phyloP scores from a whole-genome alignment of 2,797 vertebrate genomes.

The Artibeus lituratus region DNA sequence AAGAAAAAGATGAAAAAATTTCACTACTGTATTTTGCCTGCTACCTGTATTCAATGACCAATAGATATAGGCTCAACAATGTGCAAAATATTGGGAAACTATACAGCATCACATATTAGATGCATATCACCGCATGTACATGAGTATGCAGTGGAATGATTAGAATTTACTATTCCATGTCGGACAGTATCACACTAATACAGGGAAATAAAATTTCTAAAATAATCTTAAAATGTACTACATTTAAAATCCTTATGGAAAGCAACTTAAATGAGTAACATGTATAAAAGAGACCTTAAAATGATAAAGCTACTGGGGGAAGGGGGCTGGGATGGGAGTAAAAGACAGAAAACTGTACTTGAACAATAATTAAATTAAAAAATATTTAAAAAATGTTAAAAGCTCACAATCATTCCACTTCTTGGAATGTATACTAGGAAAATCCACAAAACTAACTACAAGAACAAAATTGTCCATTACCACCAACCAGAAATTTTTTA shows the following conservation, averaged over 20 bases:
- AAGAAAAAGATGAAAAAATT: constrained; percentile 30
- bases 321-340: too few species aligned
- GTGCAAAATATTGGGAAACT: not conserved
- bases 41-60: not conserved
- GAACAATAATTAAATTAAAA: too few species aligned
- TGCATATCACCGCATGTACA: not conserved
- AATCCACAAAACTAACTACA: constrained; percentile 19
- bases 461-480: not conserved
- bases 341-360: too few species aligned
- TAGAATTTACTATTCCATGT: not conserved
- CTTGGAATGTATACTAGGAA: not conserved
- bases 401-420: not conserved
- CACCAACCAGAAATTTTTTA: not conserved
- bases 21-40: not conserved
- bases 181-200: not conserved
- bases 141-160: not conserved
- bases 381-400: too few species aligned
- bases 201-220: not conserved
- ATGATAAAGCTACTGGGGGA: too few species aligned
- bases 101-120: not conserved
- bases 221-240: constrained; percentile 13
- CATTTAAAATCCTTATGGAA: constrained; percentile 2
- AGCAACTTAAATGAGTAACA: constrained; percentile 11
- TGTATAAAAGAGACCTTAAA: not conserved
- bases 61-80: not conserved